These are phyloP conservation scores for Pogonomyrmex californicus DNA, from an alignment of 1,140 invertebrate genomes.

Conservation along the genomic window DNA sequence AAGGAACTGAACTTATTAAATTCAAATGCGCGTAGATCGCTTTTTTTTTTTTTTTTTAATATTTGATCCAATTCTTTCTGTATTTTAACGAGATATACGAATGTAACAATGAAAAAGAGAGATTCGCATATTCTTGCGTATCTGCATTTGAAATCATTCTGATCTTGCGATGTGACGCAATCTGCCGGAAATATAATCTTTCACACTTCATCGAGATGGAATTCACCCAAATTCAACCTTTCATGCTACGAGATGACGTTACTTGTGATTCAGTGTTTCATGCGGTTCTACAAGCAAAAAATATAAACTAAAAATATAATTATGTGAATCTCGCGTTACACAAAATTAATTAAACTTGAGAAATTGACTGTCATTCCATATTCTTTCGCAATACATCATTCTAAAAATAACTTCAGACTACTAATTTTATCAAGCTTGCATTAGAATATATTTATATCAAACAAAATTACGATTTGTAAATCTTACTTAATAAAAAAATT, in stretches of 20 bases:
- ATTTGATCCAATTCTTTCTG: not conserved
- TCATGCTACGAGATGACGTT: slow-evolving; percentile 10
- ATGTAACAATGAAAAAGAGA: not conserved
- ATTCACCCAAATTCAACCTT: slow-evolving; percentile 29
- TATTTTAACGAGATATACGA: not conserved
- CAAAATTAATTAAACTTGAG: not conserved
- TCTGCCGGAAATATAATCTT: slow-evolving; percentile 14
- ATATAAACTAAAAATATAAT: not conserved
- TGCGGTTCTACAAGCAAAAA: not conserved
- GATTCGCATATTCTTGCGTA: slow-evolving; percentile 4
- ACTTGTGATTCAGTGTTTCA: not conserved
- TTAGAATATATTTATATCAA: too few species aligned
- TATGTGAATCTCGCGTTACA: not conserved
- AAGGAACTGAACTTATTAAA: not conserved
- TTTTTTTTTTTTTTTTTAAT: not conserved
- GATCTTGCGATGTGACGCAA: slow-evolving; percentile 1
- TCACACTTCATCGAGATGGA: slow-evolving; percentile 36
- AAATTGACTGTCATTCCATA: not conserved
- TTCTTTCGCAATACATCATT: not conserved
- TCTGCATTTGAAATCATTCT: slow-evolving; percentile 37
- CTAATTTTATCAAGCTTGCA: too few species aligned
- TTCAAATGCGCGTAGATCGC: not conserved
- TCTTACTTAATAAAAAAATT: not conserved
- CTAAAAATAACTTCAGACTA: not conserved
- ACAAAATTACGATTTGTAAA: not conserved